Percentiles rank a stretch among this genome's conserved stretches.
Evolutionary conservation across 2,797 vertebrate genomes (phyloP).

Genomic region (Lophius americanus): DNA sequence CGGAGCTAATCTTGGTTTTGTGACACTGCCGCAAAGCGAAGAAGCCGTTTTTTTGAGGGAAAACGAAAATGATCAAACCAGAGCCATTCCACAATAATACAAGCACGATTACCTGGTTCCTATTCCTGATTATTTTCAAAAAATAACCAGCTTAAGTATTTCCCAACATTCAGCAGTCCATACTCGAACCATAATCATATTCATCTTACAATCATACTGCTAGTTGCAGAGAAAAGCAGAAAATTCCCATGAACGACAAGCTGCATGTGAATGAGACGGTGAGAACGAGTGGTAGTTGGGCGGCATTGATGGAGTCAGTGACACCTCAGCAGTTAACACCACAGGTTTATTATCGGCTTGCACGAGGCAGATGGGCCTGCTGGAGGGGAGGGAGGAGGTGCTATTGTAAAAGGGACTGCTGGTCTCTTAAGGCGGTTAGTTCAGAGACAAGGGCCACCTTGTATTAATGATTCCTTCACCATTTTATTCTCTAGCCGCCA

Average conservation of each 20-base stretch:
- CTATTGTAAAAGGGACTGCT: constrained; percentile 13
- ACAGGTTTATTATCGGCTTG: constrained; percentile 65
- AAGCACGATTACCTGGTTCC: too few species aligned
- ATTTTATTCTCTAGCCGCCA: too few species aligned
- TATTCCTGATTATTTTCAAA: too few species aligned
- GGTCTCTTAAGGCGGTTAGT: not conserved
- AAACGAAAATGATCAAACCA: too few species aligned
- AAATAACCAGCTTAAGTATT: too few species aligned
- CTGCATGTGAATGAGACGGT: not conserved
- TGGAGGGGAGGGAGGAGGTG: constrained; percentile 40
- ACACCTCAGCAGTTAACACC: constrained; percentile 67
- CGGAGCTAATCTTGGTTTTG: too few species aligned
- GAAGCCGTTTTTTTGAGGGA: too few species aligned
- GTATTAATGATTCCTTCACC: too few species aligned
- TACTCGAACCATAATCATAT: too few species aligned
- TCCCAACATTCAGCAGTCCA: not conserved
- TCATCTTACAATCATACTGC: not conserved
- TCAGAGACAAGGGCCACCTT: not conserved
- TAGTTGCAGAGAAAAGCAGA: not conserved
- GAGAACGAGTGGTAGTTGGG: not conserved
- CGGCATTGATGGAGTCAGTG: constrained; percentile 64
- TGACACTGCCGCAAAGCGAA: too few species aligned
- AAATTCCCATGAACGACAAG: not conserved
- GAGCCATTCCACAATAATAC: too few species aligned
- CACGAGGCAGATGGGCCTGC: constrained; percentile 61